Conservation (phyloP, 2,113 vertebrate species). For the Charadrius vociferus region DNA sequence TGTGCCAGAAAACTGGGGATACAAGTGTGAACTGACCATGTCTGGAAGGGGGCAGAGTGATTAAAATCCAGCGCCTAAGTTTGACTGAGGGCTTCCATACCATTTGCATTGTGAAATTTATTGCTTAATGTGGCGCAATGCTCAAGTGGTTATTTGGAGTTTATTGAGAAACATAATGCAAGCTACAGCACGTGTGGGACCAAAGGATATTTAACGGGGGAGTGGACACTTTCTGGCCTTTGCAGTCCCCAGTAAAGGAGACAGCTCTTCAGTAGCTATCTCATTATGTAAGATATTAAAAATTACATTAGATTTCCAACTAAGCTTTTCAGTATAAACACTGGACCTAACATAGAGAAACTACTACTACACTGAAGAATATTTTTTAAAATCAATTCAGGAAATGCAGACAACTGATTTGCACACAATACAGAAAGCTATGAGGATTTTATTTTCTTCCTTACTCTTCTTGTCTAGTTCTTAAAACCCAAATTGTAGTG, state of each 20-base stretch:
- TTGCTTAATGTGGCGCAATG: neutral
- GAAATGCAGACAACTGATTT: neutral
- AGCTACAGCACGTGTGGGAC: neutral
- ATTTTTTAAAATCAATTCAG: neutral
- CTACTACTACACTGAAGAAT: neutral
- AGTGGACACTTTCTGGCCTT: neutral
- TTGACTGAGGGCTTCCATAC: neutral
- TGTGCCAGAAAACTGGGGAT: neutral
- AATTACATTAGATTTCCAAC: neutral
- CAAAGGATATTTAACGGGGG: neutral
- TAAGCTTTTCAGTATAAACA: neutral
- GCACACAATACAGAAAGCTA: neutral
- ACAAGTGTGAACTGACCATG: neutral
- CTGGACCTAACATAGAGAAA: neutral
- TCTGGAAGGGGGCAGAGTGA: neutral
- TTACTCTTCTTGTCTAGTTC: neutral
- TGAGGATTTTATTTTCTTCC: neutral
- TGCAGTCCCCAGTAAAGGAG: neutral
- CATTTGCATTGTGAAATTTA: neutral
- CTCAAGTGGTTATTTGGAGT: neutral
- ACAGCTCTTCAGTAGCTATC: neutral
- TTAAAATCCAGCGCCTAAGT: neutral
- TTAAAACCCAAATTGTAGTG: neutral
- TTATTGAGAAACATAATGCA: neutral
- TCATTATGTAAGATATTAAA: neutral